Conservation (phyloP, 1,140 invertebrate species). For the Chironomus tepperi region DNA sequence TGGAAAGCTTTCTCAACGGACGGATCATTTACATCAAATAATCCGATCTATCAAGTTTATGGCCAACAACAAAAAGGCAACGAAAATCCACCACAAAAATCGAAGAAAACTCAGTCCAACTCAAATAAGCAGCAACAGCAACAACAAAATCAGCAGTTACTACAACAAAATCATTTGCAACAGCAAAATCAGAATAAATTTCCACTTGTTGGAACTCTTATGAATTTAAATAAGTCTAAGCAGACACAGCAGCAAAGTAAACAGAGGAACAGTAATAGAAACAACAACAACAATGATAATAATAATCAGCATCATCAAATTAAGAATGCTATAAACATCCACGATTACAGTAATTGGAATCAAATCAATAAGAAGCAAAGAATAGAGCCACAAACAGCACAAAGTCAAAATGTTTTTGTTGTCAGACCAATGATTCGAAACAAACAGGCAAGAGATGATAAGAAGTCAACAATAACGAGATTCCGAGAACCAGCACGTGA, state of each 20-base stretch:
- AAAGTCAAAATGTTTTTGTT: not conserved
- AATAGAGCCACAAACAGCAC: not conserved
- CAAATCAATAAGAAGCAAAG: slow-evolving; percentile 10
- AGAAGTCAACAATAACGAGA: not conserved
- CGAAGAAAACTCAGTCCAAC: not conserved
- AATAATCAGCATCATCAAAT: not conserved
- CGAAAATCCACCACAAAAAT: not conserved
- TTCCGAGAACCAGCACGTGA: not conserved
- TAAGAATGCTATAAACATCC: not conserved
- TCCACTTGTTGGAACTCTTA: not conserved
- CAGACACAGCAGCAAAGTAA: too few relatives aligned
- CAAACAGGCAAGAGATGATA: not conserved
- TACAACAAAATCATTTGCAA: not conserved
- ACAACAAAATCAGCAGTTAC: not conserved
- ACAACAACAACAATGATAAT: not conserved
- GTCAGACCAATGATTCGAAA: not conserved
- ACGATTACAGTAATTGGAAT: not conserved
- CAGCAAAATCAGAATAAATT: not conserved
- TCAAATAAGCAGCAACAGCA: not conserved
- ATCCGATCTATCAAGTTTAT: slow-evolving; percentile 18
- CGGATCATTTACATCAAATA: not conserved
- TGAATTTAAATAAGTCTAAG: not conserved
- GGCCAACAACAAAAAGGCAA: slow-evolving; percentile 15
- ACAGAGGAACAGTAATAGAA: too few relatives aligned
- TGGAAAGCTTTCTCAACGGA: not conserved